Conservation (phyloP, 2,113 vertebrate species). For the Sinosuthora webbiana region DNA sequence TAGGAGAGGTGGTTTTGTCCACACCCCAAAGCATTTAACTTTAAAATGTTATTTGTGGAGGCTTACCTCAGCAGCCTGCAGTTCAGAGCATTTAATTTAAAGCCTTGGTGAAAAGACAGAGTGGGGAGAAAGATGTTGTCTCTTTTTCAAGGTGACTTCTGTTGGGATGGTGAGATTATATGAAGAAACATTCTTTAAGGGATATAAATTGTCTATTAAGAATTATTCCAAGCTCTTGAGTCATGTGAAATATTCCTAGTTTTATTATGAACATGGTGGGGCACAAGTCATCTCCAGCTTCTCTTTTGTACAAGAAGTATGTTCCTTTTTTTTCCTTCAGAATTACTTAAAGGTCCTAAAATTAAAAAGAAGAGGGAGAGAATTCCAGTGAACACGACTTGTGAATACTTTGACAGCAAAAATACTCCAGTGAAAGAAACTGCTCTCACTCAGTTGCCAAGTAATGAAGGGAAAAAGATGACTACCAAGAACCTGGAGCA, state of each 20-base stretch:
- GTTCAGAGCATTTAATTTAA: not conserved
- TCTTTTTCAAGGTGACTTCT: not conserved
- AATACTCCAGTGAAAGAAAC: not conserved
- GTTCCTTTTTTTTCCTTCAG: constrained; percentile 54
- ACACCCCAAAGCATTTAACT: not conserved
- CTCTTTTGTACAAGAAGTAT: not conserved
- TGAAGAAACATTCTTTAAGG: not conserved
- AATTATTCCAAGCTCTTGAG: not conserved
- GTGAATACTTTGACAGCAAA: constrained; percentile 4
- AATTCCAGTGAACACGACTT: constrained; percentile 66
- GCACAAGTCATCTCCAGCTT: not conserved
- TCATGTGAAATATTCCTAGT: not conserved
- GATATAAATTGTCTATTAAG: not conserved
- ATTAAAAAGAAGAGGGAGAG: constrained; percentile 82
- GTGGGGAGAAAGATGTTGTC: not conserved
- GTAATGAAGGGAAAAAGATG: not conserved
- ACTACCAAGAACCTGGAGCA: not conserved
- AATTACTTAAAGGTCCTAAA: constrained; percentile 64
- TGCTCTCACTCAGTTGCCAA: not conserved
- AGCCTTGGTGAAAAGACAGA: not conserved
- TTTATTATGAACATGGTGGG: not conserved
- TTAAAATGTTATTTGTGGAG: not conserved
- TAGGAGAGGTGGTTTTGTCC: not conserved
- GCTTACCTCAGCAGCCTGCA: not conserved
- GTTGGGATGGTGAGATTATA: not conserved